Evolutionary conservation across 2,113 vertebrate genomes (phyloP).

Genomic region (Myrmecophaga tridactyla): DNA sequence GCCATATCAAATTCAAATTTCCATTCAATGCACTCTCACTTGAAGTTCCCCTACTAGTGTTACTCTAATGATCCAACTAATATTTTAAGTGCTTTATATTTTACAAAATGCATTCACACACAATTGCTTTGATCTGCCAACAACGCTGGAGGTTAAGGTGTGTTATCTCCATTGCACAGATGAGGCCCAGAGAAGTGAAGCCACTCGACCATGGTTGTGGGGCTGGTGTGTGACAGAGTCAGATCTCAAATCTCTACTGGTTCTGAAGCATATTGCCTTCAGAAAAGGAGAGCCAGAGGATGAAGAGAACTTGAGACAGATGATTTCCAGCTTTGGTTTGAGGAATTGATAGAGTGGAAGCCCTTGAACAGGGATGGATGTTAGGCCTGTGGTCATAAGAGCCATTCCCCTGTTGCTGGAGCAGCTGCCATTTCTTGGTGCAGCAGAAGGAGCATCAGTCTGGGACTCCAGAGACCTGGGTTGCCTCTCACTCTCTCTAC

Average conservation of each 20-base stretch:
- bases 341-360: background rate
- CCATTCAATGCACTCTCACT: background rate
- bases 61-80: background rate
- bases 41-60: background rate
- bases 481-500: background rate
- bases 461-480: background rate
- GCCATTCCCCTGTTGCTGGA: no score
- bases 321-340: background rate
- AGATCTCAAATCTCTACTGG: background rate
- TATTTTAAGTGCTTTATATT: background rate
- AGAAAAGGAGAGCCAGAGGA: background rate
- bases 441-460: background rate
- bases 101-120: background rate
- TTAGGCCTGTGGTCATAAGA: background rate
- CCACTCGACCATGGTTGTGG: background rate
- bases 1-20: background rate
- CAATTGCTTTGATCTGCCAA: background rate
- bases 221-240: background rate
- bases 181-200: background rate
- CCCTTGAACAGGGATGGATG: no score
- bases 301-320: background rate
- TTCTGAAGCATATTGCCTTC: background rate
- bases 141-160: background rate
- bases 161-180: background rate
- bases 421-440: background rate